Conservation (phyloP, 2,113 vertebrate species). For the Columbina picui region DNA sequence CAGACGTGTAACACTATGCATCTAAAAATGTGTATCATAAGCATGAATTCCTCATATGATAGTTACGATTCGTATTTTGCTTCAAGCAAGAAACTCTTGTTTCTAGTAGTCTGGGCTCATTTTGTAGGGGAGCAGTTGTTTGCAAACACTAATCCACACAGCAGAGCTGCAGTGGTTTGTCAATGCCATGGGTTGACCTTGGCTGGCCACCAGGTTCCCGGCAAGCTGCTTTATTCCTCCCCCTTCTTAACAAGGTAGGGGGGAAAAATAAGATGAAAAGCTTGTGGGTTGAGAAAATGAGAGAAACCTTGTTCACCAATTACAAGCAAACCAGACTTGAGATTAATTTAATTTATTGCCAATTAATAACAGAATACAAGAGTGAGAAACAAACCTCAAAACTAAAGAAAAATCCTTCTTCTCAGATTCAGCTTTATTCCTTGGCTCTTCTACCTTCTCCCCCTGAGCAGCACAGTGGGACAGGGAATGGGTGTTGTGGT, state of each 20-base stretch:
- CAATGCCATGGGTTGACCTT: neutral
- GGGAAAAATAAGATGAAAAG: no score
- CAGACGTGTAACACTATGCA: neutral
- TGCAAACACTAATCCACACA: neutral
- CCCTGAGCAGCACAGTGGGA: fast-evolving
- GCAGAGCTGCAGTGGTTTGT: neutral
- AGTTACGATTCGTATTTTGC: neutral
- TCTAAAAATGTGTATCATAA: neutral
- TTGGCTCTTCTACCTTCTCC: neutral
- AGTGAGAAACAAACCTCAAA: neutral
- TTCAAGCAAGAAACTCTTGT: neutral
- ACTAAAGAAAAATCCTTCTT: neutral
- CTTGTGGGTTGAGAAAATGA: no score
- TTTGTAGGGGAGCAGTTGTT: neutral
- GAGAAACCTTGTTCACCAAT: no score
- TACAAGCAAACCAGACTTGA: no score
- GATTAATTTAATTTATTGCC: neutral
- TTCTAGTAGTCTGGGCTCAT: neutral
- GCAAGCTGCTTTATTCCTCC: no score
- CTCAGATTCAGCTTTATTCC: neutral
- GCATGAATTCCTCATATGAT: neutral
- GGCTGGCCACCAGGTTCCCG: no score
- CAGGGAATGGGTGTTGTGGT: fast-evolving
- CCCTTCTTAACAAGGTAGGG: no score
- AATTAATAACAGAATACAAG: neutral